A percentile compares a stretch with the other conserved stretches of the same genome.
Conservation (phyloP, 2,113 vertebrate species). For the Rhinichthys klamathensis region DNA sequence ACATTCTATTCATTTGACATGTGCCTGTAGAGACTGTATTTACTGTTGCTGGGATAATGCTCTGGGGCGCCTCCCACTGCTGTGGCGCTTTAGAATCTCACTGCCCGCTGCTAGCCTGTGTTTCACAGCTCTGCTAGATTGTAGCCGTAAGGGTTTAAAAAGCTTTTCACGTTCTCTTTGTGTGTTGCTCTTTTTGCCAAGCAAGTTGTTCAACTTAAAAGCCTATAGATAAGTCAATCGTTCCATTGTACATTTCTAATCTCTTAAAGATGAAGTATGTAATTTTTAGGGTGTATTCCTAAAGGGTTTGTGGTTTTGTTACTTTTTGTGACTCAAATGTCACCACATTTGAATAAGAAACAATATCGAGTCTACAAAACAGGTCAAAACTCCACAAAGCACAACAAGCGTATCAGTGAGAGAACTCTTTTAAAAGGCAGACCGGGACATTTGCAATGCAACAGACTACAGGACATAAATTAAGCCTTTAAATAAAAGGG, state of each 20-base stretch:
- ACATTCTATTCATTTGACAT: background rate
- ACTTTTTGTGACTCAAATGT: background rate
- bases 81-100: slow-evolving; percentile 3
- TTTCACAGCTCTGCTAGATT: slow-evolving; percentile 6
- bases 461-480: no score
- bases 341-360: no score
- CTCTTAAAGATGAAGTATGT: slow-evolving; percentile 5
- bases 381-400: no score
- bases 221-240: slow-evolving; percentile 6
- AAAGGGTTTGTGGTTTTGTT: background rate
- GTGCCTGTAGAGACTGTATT: background rate
- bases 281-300: background rate
- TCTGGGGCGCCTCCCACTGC: slow-evolving; percentile 13
- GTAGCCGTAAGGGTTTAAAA: slow-evolving; percentile 19
- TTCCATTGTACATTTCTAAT: background rate
- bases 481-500: no score
- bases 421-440: no score
- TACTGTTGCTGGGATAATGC: background rate
- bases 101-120: no score
- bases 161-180: background rate
- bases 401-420: no score
- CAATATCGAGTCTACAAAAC: no score
- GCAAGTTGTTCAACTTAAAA: slow-evolving; percentile 38
- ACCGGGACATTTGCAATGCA: no score
- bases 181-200: slow-evolving; percentile 29